These are phyloP conservation scores for Thymallus thymallus DNA, from an alignment of 2,113 vertebrate genomes.

Conservation along the genomic window DNA sequence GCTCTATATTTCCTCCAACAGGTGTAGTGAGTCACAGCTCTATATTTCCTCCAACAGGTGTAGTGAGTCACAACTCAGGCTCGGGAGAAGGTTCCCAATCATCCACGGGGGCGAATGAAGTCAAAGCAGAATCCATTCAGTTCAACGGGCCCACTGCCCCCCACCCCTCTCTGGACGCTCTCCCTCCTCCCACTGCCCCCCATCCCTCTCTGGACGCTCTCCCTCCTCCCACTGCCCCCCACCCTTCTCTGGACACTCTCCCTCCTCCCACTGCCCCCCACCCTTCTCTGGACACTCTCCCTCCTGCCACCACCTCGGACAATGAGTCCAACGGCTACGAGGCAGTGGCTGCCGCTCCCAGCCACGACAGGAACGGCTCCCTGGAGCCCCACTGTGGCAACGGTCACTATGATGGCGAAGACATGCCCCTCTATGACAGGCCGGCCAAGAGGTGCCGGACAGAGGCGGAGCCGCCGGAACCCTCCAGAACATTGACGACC, in stretches of 20 bases:
- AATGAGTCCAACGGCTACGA: conserved; percentile 84
- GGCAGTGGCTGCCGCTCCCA: conserved; percentile 42
- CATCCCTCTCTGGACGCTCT: too few relatives aligned
- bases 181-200: too few relatives aligned
- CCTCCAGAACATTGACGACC: conserved; percentile 37
- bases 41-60: conserved; percentile 64
- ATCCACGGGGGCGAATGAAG: conserved; percentile 69
- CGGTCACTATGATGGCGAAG: background rate
- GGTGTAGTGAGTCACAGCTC: conserved; percentile 76
- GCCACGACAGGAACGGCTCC: conserved; percentile 71
- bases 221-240: too few relatives aligned
- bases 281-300: conserved; percentile 42
- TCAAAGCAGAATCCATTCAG: conserved; percentile 70
- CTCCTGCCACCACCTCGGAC: conserved; percentile 62
- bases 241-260: too few relatives aligned
- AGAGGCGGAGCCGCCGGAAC: conserved; percentile 56
- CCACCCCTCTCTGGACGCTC: too few relatives aligned
- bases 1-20: conserved; percentile 42
- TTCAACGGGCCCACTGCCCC: conserved; percentile 73
- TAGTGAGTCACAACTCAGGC: conserved; percentile 67
- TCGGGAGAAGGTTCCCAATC: conserved; percentile 37
- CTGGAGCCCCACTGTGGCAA: conserved; percentile 47
- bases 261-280: conserved; percentile 40
- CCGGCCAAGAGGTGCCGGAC: conserved; percentile 62
- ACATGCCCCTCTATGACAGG: conserved; percentile 32